Percentiles rank a stretch among this genome's conserved stretches.
Evolutionary conservation across 2,797 vertebrate genomes (phyloP).

Genomic region (Anguilla anguilla): DNA sequence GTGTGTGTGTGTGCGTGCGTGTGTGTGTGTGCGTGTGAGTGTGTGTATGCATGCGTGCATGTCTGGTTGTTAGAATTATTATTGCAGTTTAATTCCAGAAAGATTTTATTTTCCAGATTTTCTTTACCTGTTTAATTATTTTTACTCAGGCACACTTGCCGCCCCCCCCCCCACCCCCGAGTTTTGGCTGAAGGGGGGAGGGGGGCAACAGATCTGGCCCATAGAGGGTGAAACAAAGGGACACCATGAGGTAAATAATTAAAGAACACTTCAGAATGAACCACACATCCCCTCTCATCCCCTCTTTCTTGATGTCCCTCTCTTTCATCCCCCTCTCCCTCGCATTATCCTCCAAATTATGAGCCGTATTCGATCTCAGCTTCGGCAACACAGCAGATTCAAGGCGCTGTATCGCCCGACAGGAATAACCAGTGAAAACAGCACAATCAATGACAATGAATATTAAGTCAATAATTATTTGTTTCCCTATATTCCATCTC

Average conservation of each 20-base stretch:
- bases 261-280: conserved; percentile 64
- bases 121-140: not conserved
- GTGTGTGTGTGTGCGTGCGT: too few species aligned
- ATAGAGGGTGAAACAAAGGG: conserved; percentile 54
- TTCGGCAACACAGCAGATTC: too few species aligned
- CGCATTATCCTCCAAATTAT: conserved; percentile 34
- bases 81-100: too few species aligned
- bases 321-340: not conserved
- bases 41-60: too few species aligned
- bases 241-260: conserved; percentile 66
- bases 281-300: conserved; percentile 40
- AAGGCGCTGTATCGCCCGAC: too few species aligned
- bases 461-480: too few species aligned
- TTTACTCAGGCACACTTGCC: conserved; percentile 26
- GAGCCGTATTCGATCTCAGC: too few species aligned
- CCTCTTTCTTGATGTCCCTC: not conserved
- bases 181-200: conserved; percentile 34
- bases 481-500: not conserved
- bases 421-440: too few species aligned
- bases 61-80: too few species aligned
- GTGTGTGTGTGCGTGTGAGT: too few species aligned
- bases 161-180: not conserved
- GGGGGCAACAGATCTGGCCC: conserved; percentile 54
- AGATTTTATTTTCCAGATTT: too few species aligned
- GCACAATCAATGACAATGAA: too few species aligned